Evolutionary conservation across 2,113 vertebrate genomes (phyloP).

Genomic region (Gorsachius goisagi): DNA sequence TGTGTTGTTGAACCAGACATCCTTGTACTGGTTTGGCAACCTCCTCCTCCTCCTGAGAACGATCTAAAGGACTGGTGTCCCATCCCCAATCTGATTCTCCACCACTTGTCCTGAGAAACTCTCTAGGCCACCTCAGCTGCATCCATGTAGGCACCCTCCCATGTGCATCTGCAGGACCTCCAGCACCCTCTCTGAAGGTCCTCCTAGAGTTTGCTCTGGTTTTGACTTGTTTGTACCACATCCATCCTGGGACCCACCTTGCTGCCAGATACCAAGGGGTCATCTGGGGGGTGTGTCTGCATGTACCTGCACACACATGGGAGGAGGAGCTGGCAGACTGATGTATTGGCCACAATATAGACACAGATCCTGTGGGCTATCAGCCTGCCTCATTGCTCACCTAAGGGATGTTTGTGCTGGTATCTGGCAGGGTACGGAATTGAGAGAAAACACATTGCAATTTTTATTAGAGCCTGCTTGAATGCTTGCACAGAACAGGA

Average conservation of each 20-base stretch:
- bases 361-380: neutral
- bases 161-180: fast-evolving
- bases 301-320: no score
- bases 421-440: neutral
- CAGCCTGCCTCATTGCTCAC: neutral
- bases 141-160: neutral
- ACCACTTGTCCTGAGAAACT: neutral
- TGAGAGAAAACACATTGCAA: neutral
- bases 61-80: neutral
- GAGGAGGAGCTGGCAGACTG: neutral
- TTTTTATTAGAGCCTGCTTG: neutral
- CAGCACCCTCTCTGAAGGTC: neutral
- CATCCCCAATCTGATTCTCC: neutral
- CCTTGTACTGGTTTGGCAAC: neutral
- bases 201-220: neutral
- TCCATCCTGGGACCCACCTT: neutral
- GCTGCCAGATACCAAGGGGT: neutral
- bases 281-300: neutral
- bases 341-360: neutral
- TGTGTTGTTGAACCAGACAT: neutral
- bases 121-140: neutral
- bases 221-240: neutral
- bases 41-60: neutral
- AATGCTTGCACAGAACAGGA: neutral
- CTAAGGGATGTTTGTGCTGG: neutral